These are phyloP conservation scores for Verasper variegatus DNA, from an alignment of 2,113 vertebrate genomes.

Conservation along the genomic window DNA sequence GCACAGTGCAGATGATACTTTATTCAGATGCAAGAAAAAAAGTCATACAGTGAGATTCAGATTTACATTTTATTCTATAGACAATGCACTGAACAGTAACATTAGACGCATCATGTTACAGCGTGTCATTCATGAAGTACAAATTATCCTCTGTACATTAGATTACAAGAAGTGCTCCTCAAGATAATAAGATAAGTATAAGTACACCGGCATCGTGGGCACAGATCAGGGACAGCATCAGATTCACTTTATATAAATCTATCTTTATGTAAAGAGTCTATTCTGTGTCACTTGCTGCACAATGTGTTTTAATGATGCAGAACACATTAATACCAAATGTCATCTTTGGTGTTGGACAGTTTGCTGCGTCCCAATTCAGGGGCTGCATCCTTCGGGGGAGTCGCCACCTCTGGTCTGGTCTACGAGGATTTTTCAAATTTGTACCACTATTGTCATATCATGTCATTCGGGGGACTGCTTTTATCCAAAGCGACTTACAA, in stretches of 20 bases:
- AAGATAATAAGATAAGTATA: slow-evolving; percentile 10
- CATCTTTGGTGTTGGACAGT: background rate
- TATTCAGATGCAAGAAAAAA: slow-evolving; percentile 40
- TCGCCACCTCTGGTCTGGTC: too few species aligned
- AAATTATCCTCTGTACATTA: slow-evolving; percentile 25
- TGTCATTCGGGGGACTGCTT: too few species aligned
- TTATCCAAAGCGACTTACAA: too few species aligned
- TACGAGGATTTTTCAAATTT: too few species aligned
- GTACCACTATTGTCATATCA: too few species aligned
- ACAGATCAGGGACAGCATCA: background rate
- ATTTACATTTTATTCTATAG: slow-evolving; percentile 51
- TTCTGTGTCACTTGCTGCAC: background rate
- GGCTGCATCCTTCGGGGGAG: too few species aligned
- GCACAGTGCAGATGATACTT: slow-evolving; percentile 13
- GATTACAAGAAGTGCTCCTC: slow-evolving; percentile 27
- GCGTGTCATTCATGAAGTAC: slow-evolving; percentile 3
- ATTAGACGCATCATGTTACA: slow-evolving; percentile 18
- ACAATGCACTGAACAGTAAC: slow-evolving; percentile 26
- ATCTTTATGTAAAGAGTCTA: background rate
- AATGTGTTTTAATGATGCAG: background rate
- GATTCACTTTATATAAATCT: background rate
- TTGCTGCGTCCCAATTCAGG: too few species aligned
- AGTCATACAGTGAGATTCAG: slow-evolving; percentile 32
- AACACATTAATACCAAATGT: background rate
- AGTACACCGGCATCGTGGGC: background rate